Evolutionary conservation across 2,797 vertebrate species (phyloP), one percentile per base, ranked within the genome.

Genomic region (Karalla daura): DNA sequence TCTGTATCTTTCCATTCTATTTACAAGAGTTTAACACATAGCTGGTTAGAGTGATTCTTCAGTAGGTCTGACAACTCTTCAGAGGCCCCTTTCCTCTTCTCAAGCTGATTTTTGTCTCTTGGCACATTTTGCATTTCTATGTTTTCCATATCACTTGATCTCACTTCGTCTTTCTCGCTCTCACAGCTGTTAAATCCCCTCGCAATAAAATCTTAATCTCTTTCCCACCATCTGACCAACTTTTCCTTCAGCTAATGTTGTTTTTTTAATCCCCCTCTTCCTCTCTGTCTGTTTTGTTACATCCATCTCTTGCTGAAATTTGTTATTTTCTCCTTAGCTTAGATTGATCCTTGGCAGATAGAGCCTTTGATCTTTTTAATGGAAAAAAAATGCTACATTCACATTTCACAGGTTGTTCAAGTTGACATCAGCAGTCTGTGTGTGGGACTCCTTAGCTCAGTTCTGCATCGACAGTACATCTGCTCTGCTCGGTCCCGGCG

Each of bases 331-430:
- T 82, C 79, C 70, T 80, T 78, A 82, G 74, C 81, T 85, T 67
- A 68, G 74, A 79, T 86, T 84, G 86, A 89, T 91, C 84, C 89
- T 83, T 86, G 88, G 89, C 88, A 88, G 82, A 88, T 78, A 83
- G 87, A 82, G 80, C 90, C 88, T 86, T 85, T 79, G 79, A 88
- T 90, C 81, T 80, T 88, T n/a, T 87, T 69, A 83, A 86, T 84
- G 74, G 70, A 79, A 88, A 89, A 47, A 85, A 84, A 85, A 83
- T 90, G 90, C 88, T 91, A 89, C 90, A 92, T 96, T 96, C 95
- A 96, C 95, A 96, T 96, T 96, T 96, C 92, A 93, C 89, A 94
- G 95, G 93, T 96, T 94, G 92, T 94, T 91, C 87, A 90, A 91
- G 92, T 85, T 83, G 93, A 92, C 89, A 83, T 91, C 78, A 86